Evolutionary conservation across 2,888 invertebrate species (phyloP).

Genomic region (Digitonthophagus gazella): DNA sequence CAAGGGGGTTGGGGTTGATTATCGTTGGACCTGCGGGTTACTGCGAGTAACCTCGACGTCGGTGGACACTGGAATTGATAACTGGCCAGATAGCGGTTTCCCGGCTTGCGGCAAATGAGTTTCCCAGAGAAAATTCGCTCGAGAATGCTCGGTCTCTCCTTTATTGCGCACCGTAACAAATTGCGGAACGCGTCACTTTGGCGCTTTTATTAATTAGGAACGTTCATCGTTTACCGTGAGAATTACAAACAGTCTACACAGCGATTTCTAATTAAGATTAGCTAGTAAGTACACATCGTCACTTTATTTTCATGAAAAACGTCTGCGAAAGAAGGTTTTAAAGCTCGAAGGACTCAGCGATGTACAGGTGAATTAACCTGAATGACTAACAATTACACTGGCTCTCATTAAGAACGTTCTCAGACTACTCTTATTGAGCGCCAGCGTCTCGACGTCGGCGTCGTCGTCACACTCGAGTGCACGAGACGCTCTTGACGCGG

Average conservation of each 20-base stretch:
- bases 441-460: neutral
- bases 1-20: neutral
- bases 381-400: neutral
- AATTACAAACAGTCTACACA: too few relatives aligned
- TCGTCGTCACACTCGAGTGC: neutral
- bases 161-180: constrained; percentile 3
- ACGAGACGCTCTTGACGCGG: constrained; percentile 2
- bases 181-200: neutral
- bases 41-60: neutral
- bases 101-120: constrained; percentile 1
- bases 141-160: neutral
- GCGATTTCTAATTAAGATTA: neutral
- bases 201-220: neutral
- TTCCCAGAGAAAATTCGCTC: neutral
- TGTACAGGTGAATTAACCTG: neutral
- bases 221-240: neutral
- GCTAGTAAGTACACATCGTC: neutral
- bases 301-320: neutral
- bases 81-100: constrained; percentile 2
- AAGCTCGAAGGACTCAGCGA: neutral
- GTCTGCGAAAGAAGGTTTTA: neutral
- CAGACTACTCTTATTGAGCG: neutral
- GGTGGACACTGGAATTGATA: neutral
- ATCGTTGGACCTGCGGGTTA: neutral
- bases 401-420: constrained; percentile 1